phyloP scores from a whole-genome alignment of 2,888 invertebrate species.

The Unio pictorum region DNA sequence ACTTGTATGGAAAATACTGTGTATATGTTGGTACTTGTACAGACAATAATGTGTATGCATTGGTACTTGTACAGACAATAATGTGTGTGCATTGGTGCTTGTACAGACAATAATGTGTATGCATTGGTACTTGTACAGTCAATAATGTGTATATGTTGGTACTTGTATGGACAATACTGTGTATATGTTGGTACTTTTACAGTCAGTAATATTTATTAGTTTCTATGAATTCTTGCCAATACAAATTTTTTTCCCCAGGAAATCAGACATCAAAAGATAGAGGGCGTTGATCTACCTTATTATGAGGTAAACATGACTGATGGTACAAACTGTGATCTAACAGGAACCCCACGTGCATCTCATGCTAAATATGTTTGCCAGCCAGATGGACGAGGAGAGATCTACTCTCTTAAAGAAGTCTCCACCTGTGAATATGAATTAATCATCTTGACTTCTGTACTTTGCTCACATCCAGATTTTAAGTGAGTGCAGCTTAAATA shows the following conservation, averaged over 20 bases:
- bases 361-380: constrained; percentile 90
- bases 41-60: not conserved
- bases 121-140: no score
- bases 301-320: constrained; percentile 83
- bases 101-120: not conserved
- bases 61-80: no score
- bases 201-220: not conserved
- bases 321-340: constrained; percentile 94
- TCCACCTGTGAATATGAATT: constrained; percentile 96
- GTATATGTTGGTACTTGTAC: no score
- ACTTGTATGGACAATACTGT: no score
- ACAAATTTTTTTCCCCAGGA: constrained; percentile 10
- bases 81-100: no score
- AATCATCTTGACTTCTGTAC: constrained; percentile 86
- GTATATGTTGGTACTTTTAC: no score
- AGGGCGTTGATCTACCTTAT: constrained; percentile 90
- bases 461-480: constrained; percentile 91
- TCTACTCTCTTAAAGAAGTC: constrained; percentile 92
- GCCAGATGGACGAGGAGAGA: constrained; percentile 89
- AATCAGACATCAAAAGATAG: constrained; percentile 77
- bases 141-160: no score
- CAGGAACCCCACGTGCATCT: constrained; percentile 85
- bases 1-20: no score
- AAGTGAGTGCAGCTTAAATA: constrained; percentile 48
- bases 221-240: not conserved